Evolutionary conservation across 2,797 vertebrate species (phyloP).

Genomic region (Dendrocincla fuliginosa): DNA sequence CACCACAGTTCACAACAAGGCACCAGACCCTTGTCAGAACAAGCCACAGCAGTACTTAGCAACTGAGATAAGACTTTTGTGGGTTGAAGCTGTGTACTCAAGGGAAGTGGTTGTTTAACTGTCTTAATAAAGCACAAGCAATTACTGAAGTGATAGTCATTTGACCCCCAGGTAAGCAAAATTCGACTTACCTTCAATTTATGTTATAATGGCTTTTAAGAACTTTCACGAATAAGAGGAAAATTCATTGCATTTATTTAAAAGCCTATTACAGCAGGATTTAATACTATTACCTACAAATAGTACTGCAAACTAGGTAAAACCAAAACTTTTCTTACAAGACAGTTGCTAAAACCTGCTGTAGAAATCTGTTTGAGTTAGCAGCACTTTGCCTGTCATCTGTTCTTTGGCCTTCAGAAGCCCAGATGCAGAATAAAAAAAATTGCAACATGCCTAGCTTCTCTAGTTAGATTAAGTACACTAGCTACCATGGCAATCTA

Average conservation of each 20-base stretch:
- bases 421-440: conserved; percentile 20
- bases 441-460: conserved; percentile 34
- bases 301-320: not conserved
- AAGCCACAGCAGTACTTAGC: not conserved
- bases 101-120: not conserved
- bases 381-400: not conserved
- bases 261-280: not conserved
- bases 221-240: not conserved
- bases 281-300: not conserved
- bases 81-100: not conserved
- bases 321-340: not conserved
- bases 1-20: not conserved
- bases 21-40: not conserved
- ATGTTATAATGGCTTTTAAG: not conserved
- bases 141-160: not conserved
- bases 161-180: not conserved
- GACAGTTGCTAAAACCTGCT: not conserved
- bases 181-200: not conserved
- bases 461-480: conserved; percentile 56
- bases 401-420: not conserved
- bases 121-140: not conserved
- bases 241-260: not conserved
- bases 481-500: conserved; percentile 76
- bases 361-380: not conserved
- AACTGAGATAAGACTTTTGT: not conserved